phyloP scores from a whole-genome alignment of 64 coral and sea anemone species.

The Dendronephthya gigantea region DNA sequence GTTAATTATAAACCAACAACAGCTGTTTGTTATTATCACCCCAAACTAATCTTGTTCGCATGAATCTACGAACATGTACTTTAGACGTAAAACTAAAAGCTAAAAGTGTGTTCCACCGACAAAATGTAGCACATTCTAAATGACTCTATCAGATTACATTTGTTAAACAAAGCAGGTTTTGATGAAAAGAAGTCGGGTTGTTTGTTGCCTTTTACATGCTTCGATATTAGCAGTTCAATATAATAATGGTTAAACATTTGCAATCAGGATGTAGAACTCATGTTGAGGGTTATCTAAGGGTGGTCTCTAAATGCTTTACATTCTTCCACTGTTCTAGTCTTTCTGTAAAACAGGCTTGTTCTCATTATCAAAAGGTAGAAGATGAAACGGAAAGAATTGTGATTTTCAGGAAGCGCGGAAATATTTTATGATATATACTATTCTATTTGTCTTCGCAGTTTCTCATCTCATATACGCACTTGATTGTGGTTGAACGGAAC shows the following conservation, averaged over 20 bases:
- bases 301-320: neutral
- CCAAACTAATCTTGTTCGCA: neutral
- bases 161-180: neutral
- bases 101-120: too few relatives aligned
- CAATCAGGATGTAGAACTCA: neutral
- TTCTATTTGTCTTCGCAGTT: too few relatives aligned
- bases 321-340: neutral
- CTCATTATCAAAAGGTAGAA: too few relatives aligned
- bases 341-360: neutral
- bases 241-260: neutral
- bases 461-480: too few relatives aligned
- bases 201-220: neutral
- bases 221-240: neutral
- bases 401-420: too few relatives aligned
- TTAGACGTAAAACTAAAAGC: too few relatives aligned
- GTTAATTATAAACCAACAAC: neutral
- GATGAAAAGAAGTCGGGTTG: neutral
- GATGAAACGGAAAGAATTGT: too few relatives aligned
- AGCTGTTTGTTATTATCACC: neutral
- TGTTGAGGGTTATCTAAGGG: neutral
- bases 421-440: too few relatives aligned
- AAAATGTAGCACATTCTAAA: neutral
- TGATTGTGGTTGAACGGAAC: too few relatives aligned
- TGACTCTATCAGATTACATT: neutral
- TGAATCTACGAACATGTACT: neutral